These are phyloP conservation scores for Homalodisca vitripennis DNA, from an alignment of 1,140 invertebrate species.

Conservation along the genomic window DNA sequence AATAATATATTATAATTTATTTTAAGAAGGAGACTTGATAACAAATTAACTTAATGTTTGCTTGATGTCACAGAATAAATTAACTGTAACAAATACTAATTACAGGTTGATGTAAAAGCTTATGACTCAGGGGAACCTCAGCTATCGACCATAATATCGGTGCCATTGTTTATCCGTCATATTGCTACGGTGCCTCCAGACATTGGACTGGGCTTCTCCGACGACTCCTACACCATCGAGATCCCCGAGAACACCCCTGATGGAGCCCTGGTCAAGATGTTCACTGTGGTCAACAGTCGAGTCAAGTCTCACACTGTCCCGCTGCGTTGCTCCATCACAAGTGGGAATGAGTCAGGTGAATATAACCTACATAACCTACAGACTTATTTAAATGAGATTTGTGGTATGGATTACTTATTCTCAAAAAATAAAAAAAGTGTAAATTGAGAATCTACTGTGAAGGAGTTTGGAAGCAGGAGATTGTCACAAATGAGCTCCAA, in stretches of 20 bases:
- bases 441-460: background rate
- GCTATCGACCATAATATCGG: constrained; percentile 72
- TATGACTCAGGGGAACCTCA: constrained; percentile 86
- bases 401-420: background rate
- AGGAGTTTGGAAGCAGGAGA: too few species aligned
- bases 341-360: constrained; percentile 63
- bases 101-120: constrained; percentile 76
- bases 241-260: constrained; percentile 72
- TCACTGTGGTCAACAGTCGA: constrained; percentile 72
- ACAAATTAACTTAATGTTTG: too few species aligned
- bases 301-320: constrained; percentile 62
- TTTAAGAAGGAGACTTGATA: too few species aligned
- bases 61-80: too few species aligned
- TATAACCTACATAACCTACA: too few species aligned
- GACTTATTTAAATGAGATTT: background rate
- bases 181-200: constrained; percentile 64
- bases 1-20: too few species aligned
- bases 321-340: constrained; percentile 68
- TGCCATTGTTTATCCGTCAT: constrained; percentile 81
- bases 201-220: constrained; percentile 76
- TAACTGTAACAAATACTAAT: too few species aligned
- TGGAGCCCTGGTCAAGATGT: constrained; percentile 65
- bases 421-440: background rate
- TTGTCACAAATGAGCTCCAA: too few species aligned
- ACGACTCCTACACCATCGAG: constrained; percentile 77